Evolutionary conservation across 2,113 vertebrate species (phyloP), one percentile per base, ranked within the genome.

Genomic region (Rissa tridactyla): DNA sequence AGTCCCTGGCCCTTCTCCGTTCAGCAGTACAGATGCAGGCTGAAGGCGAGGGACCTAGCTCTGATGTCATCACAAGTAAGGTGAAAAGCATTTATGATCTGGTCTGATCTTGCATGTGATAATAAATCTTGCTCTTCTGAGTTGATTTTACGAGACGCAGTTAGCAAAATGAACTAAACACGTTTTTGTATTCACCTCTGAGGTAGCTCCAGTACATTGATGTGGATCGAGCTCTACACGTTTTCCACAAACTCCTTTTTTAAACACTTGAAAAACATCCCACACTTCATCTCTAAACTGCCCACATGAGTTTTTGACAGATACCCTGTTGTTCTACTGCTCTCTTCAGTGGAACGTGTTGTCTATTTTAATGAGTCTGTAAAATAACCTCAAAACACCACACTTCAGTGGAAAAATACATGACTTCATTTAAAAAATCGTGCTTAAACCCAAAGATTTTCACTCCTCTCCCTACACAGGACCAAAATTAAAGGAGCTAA

Each of bases 231-330:
- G 44, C 38, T 92, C 66, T 38, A n/a, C 23, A 52, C 2, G 3
- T 80, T 93, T 82, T 80, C 75, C 32, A 76, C 8, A 30, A 90
- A 40, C 11, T 85, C 19, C 38, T 85, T 87, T 57, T 79, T 52
- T n/a, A 95, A 82, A 10, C n/a, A 52, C 49, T 80, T 46, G 12
- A 69, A 87, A 92, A 93, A 91, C 36, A 91, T 10, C 75, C 60
- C 62, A 77, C 52, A 64, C 27, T 72, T 60, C 68, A 90, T 61
- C 44, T 88, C 30, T 47, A n/a, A 93, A 77, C 71, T 90, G 86
- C 92, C 92, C 85, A 94, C 90, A 44, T 49, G 75, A 77, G 21
- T 82, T 91, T 79, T 42, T 91, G 91, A 94, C 83, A 96, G 93
- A 82, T 92, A 76, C 46, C 68, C 72, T 76, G 75, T 26, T 76